Conservation (phyloP, 1,140 invertebrate species). For the Drosophila biarmipes region DNA sequence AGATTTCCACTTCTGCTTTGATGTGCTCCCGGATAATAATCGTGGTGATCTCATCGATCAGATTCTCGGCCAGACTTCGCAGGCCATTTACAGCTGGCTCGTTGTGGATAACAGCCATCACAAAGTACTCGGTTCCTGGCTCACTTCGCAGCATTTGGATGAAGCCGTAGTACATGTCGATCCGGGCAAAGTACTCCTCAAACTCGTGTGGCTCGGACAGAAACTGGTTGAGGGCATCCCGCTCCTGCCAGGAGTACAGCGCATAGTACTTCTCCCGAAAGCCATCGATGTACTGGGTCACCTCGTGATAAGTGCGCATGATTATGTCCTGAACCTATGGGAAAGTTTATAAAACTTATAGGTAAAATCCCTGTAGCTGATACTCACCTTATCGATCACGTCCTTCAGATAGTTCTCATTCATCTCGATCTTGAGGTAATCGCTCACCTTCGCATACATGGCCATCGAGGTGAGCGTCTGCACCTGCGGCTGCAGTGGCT, state of each 20-base stretch:
- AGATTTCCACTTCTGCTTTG: slow-evolving; percentile 87
- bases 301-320: slow-evolving; percentile 69
- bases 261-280: slow-evolving; percentile 79
- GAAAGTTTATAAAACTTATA: not conserved
- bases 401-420: slow-evolving; percentile 66
- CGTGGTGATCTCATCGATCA: slow-evolving; percentile 85
- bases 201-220: slow-evolving; percentile 85
- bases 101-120: slow-evolving; percentile 85
- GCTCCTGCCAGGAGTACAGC: slow-evolving; percentile 81
- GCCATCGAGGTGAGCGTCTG: slow-evolving; percentile 50
- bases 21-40: slow-evolving; percentile 85
- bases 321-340: slow-evolving; percentile 64
- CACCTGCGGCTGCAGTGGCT: slow-evolving; percentile 84
- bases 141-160: slow-evolving; percentile 87
- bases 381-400: slow-evolving; percentile 64
- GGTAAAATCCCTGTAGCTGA: not conserved
- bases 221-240: slow-evolving; percentile 61
- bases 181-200: slow-evolving; percentile 86
- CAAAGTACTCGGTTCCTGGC: slow-evolving; percentile 88
- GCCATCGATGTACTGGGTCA: slow-evolving; percentile 78
- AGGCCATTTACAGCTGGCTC: slow-evolving; percentile 85
- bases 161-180: slow-evolving; percentile 87
- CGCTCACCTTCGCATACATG: slow-evolving; percentile 41
- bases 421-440: slow-evolving; percentile 77
- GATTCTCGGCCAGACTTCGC: slow-evolving; percentile 81